phyloP scores from a whole-genome alignment of 2,888 invertebrate species.

The Pteria penguin region DNA sequence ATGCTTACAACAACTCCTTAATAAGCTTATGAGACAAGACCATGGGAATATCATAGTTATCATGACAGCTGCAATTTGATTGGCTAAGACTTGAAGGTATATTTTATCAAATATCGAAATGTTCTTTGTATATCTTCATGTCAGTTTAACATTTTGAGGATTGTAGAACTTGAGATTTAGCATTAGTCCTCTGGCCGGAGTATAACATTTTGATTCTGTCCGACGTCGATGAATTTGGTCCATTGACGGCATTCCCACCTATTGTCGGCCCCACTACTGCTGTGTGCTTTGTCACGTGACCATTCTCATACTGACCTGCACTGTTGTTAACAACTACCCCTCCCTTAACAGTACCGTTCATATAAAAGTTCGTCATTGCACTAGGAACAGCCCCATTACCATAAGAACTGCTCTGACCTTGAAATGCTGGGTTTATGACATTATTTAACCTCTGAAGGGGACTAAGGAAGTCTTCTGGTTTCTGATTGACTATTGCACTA shows the following conservation, averaged over 20 bases:
- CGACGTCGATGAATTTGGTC: constrained; percentile 10
- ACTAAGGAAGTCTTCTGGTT: constrained; percentile 1
- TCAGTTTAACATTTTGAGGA: constrained; percentile 60
- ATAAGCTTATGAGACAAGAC: too few relatives aligned
- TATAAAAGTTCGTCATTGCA: constrained; percentile 7
- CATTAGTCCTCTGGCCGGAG: constrained; percentile 49
- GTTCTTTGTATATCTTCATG: background rate
- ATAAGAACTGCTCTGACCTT: background rate
- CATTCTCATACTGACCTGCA: constrained; percentile 7
- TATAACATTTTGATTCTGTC: constrained; percentile 33
- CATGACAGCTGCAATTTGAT: too few relatives aligned
- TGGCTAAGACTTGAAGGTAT: too few relatives aligned
- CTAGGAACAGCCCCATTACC: background rate
- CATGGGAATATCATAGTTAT: too few relatives aligned
- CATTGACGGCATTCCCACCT: background rate
- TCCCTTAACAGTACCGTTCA: constrained; percentile 13
- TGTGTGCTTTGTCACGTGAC: background rate
- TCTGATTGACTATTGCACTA: constrained; percentile 1
- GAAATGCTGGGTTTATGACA: background rate
- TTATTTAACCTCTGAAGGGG: constrained; percentile 4
- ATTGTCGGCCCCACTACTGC: background rate
- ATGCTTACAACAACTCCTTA: too few relatives aligned
- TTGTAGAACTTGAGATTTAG: constrained; percentile 55
- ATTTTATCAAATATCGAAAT: too few relatives aligned
- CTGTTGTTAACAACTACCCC: constrained; percentile 6